Conservation (phyloP, 1,140 invertebrate species). For the Polypedilum pembai region DNA sequence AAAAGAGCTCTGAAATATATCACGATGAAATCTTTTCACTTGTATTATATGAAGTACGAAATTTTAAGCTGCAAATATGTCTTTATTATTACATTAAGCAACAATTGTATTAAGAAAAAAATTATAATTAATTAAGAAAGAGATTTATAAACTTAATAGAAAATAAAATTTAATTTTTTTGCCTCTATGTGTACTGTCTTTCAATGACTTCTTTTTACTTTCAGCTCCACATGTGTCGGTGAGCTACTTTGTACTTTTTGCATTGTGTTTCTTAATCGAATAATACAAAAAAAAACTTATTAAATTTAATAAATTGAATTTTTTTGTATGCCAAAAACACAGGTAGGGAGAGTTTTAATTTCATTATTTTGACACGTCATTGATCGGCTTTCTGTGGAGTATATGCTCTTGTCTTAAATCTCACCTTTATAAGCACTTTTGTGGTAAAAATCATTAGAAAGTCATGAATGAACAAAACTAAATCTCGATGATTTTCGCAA, state of each 20-base stretch:
- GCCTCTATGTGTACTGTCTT: background rate
- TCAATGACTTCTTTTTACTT: background rate
- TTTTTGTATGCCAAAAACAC: too few relatives aligned
- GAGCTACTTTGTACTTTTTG: background rate
- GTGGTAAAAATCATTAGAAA: too few relatives aligned
- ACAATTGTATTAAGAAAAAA: background rate
- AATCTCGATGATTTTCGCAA: too few relatives aligned
- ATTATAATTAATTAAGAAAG: background rate
- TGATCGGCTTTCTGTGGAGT: too few relatives aligned
- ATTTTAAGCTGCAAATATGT: background rate
- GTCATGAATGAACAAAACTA: too few relatives aligned
- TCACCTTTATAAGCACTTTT: too few relatives aligned
- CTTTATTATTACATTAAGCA: background rate
- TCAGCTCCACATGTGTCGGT: background rate
- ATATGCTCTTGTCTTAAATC: too few relatives aligned
- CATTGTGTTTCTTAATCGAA: background rate
- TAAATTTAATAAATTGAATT: too few relatives aligned
- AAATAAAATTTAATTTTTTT: constrained; percentile 6
- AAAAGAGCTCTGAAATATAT: background rate
- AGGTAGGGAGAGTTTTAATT: too few relatives aligned
- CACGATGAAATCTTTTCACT: background rate
- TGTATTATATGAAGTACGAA: background rate
- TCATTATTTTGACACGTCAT: too few relatives aligned
- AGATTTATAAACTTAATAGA: background rate
- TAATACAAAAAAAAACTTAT: too few relatives aligned